Percentiles rank a stretch among this genome's conserved stretches.
These are phyloP conservation scores for Cynocephalus volans DNA, from an alignment of 2,113 vertebrate species.

Conservation along the genomic window DNA sequence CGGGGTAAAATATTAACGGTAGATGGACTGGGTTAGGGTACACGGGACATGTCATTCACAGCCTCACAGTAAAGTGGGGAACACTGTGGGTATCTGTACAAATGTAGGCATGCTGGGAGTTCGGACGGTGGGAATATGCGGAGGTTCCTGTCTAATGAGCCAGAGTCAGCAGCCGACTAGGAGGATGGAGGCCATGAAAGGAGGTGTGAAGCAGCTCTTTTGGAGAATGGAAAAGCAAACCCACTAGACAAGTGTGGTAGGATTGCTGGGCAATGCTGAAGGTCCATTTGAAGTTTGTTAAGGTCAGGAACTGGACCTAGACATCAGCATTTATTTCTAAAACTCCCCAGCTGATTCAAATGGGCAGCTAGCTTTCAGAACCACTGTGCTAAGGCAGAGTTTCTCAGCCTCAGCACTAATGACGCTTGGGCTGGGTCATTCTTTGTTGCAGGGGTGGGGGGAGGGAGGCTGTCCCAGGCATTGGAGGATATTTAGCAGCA, in stretches of 20 bases:
- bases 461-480: not conserved
- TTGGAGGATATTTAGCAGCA: not conserved
- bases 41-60: not conserved
- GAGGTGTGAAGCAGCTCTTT: conserved; percentile 17
- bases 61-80: not conserved
- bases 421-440: not conserved
- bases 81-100: not conserved
- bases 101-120: not conserved
- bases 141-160: conserved; percentile 21
- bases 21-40: not conserved
- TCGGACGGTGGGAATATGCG: not conserved
- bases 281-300: not conserved
- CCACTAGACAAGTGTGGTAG: not conserved
- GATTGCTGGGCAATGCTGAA: not conserved
- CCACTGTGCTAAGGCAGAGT: not conserved
- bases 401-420: conserved; percentile 25
- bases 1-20: conserved; percentile 28
- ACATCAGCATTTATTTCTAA: conserved; percentile 12
- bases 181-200: conserved; percentile 21
- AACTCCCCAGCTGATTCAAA: conserved; percentile 23
- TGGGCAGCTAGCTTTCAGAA: not conserved
- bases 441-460: not conserved
- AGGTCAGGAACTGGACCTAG: conserved; percentile 10
- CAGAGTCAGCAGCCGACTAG: not conserved
- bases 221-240: not conserved